These are phyloP conservation scores for Colossoma macropomum DNA, from an alignment of 2,113 vertebrate genomes.

Conservation along the genomic window DNA sequence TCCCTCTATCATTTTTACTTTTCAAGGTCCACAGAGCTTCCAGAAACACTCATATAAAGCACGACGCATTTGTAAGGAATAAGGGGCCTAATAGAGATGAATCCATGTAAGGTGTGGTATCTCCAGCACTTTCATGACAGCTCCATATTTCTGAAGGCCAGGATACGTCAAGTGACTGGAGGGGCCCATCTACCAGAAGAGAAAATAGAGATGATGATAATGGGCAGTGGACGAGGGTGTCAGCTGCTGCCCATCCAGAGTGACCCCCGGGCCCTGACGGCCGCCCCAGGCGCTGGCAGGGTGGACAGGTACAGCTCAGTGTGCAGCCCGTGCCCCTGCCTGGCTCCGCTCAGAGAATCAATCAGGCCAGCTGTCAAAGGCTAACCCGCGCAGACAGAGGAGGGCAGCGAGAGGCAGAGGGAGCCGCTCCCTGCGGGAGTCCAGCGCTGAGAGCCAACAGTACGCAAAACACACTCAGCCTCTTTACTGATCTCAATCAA, in stretches of 20 bases:
- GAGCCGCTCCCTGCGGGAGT: constrained; percentile 35
- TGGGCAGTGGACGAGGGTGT: constrained; percentile 41
- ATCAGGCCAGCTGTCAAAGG: constrained; percentile 59
- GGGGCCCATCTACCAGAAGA: constrained; percentile 31
- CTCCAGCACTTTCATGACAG: constrained; percentile 23
- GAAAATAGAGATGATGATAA: constrained; percentile 54
- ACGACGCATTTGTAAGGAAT: background rate
- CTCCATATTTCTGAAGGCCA: constrained; percentile 31
- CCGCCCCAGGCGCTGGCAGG: constrained; percentile 46
- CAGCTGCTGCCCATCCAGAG: constrained; percentile 41
- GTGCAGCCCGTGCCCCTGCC: constrained; percentile 47
- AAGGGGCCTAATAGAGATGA: constrained; percentile 3
- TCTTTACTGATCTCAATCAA: background rate
- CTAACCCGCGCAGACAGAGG: constrained; percentile 53
- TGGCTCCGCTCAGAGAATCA: constrained; percentile 54
- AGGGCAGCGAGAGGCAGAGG: constrained; percentile 38
- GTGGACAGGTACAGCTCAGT: constrained; percentile 56
- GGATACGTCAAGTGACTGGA: constrained; percentile 29
- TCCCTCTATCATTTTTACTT: background rate
- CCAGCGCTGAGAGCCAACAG: constrained; percentile 22
- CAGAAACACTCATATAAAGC: background rate
- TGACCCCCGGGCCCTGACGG: constrained; percentile 40
- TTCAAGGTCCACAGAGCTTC: constrained; percentile 23
- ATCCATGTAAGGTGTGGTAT: constrained; percentile 14
- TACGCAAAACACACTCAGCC: background rate